Conservation (phyloP, 2,888 invertebrate genomes). For the Chouioia cunea region DNA sequence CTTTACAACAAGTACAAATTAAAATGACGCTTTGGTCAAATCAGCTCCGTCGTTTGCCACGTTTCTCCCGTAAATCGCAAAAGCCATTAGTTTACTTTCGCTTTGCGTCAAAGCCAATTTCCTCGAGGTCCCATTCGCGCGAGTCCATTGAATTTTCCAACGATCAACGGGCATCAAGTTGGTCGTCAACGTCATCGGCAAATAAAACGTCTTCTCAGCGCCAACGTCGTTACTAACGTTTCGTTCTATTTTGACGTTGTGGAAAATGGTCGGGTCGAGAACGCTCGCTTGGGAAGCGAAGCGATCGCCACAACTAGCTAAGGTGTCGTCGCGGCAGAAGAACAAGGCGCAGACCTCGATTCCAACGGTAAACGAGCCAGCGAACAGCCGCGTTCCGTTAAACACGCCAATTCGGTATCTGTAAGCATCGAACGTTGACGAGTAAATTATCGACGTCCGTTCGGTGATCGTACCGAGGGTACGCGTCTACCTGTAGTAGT, state of each 20-base stretch:
- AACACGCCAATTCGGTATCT: constrained; percentile 55
- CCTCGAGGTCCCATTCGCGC: background rate
- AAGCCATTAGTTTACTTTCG: constrained; percentile 50
- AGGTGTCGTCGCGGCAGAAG: constrained; percentile 50
- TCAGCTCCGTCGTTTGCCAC: constrained; percentile 44
- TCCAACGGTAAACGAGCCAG: constrained; percentile 45
- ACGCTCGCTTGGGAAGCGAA: constrained; percentile 49
- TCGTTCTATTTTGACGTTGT: constrained; percentile 49
- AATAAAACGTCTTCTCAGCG: constrained; percentile 35
- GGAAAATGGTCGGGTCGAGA: constrained; percentile 51
- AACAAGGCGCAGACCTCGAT: constrained; percentile 53
- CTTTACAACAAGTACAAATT: too few species aligned
- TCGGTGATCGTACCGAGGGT: too few species aligned
- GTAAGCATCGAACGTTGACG: constrained; percentile 19
- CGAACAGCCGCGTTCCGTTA: constrained; percentile 51
- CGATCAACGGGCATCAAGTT: constrained; percentile 8
- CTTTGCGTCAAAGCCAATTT: constrained; percentile 47
- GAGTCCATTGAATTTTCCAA: constrained; percentile 15
- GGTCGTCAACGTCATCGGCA: constrained; percentile 26
- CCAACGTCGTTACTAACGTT: constrained; percentile 35
- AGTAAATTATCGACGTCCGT: too few species aligned
- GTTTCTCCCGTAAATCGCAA: constrained; percentile 55
- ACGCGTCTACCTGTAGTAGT: constrained; percentile 20
- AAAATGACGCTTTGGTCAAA: too few species aligned
- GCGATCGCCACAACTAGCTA: constrained; percentile 47